Percentiles rank a stretch among this genome's conserved stretches.
phyloP scores from a whole-genome alignment of 1,140 invertebrate species.

The Drosophila saltans region DNA sequence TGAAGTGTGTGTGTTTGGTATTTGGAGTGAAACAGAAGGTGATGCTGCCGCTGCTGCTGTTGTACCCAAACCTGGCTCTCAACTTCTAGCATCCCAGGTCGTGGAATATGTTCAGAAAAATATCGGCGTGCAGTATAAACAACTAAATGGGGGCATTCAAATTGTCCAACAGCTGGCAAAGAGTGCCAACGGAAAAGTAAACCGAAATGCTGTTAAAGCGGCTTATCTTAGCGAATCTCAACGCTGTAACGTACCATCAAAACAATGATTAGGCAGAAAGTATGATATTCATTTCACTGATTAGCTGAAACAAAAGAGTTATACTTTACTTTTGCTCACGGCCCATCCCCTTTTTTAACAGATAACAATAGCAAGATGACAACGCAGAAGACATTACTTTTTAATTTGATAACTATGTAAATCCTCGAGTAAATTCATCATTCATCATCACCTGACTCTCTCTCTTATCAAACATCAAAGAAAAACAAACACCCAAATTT shows the following conservation, averaged over 20 bases:
- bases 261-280: not conserved
- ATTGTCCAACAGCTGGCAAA: conserved; percentile 46
- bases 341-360: not conserved
- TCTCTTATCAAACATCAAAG: not conserved
- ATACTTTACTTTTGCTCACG: not conserved
- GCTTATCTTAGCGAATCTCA: conserved; percentile 37
- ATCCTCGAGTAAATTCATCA: not conserved
- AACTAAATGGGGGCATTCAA: conserved; percentile 36
- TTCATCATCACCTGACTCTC: not conserved
- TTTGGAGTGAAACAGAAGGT: conserved; percentile 72
- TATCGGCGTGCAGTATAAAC: conserved; percentile 40
- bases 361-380: not conserved
- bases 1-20: conserved; percentile 77
- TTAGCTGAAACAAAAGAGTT: not conserved
- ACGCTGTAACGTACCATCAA: conserved; percentile 11
- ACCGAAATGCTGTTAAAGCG: conserved; percentile 53
- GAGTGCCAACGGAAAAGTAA: conserved; percentile 53
- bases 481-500: not conserved
- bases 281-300: not conserved
- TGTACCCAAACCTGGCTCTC: conserved; percentile 48
- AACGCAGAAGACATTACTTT: not conserved
- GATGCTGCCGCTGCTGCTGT: conserved; percentile 78
- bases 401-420: not conserved
- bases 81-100: conserved; percentile 29
- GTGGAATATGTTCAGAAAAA: conserved; percentile 45